These are phyloP conservation scores for Chlorospingus semifuscus DNA, from an alignment of 2,797 vertebrate species.

Conservation along the genomic window DNA sequence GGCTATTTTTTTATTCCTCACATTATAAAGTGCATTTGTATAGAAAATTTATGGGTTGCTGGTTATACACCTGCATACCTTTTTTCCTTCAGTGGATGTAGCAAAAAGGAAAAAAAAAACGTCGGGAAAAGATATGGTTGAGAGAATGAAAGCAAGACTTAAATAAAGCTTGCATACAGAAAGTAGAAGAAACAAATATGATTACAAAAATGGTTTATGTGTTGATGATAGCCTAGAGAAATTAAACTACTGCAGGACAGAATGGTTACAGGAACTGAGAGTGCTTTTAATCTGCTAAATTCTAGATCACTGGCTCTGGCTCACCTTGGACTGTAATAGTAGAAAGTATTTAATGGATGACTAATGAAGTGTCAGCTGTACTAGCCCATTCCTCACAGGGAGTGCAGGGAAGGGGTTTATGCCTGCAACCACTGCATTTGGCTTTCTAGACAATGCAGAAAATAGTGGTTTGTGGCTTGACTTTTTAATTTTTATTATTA, in stretches of 20 bases:
- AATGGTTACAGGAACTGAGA: not conserved
- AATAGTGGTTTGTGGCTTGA: not conserved
- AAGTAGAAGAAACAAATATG: not conserved
- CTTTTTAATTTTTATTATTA: not conserved
- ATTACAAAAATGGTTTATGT: not conserved
- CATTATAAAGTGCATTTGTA: not conserved
- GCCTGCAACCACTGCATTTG: not conserved
- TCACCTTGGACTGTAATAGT: constrained; percentile 8
- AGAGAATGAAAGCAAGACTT: not conserved
- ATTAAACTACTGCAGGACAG: not conserved
- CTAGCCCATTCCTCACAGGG: not conserved
- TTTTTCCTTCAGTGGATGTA: not conserved
- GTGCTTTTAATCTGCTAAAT: constrained; percentile 27
- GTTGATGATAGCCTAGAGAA: not conserved
- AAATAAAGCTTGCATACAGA: not conserved
- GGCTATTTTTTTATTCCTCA: not conserved
- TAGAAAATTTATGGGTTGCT: not conserved
- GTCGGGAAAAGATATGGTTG: not conserved
- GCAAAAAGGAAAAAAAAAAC: not conserved
- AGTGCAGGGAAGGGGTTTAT: not conserved
- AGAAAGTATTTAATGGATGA: constrained; percentile 17
- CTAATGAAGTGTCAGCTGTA: constrained; percentile 11
- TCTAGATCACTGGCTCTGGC: not conserved
- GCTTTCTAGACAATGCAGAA: not conserved
- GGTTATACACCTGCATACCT: not conserved